Evolutionary conservation across 2,113 vertebrate species (phyloP), one percentile per base, ranked within the genome.

Genomic region (Octodon degus): DNA sequence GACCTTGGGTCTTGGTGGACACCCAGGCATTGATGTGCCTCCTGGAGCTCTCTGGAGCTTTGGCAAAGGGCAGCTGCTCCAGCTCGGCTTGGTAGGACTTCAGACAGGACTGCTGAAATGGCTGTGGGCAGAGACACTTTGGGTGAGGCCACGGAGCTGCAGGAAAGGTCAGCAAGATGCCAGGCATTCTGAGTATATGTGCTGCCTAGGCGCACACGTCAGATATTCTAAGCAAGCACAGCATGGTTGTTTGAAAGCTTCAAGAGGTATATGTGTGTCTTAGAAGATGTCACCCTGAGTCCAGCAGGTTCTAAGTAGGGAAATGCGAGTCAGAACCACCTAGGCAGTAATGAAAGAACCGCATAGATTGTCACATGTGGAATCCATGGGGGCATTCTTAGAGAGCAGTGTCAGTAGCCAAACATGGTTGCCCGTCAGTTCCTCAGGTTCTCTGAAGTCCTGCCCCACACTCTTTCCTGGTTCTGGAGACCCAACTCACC

Each of bases 1-100:
- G 50, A 98, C 96, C 96, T 96, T 95, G 58, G 2, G 96, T 97
- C 90, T 89, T 81, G 55, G 87, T 24, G 27, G 95, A 97, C 32
- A 97, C 79, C 96, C 97, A 97, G 0, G 82, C 10, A n/a, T 96
- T 97, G 40, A 97, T 97, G 11, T 92, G 92, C 7, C 86, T 53
- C 60, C 62, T 43, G 43, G 43, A 43, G 4, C 4, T 43, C 43
- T 43, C 43, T 43, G 43, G 43, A 43, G 3, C 3, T 27, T 25
- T 16, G 1, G 7, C 32, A 17, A 97, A 95, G 22, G 95, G 20
- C 14, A 97, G 90, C 72, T 74, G 80, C 37, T 97, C 84, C 58
- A 96, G 43, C 50, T 97, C 94, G 0, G 89, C 43, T 0, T 30
- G 19, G 16, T 95, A 96, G 55, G 96, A 96, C 17, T 27, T 37